phyloP scores from a whole-genome alignment of 2,888 invertebrate genomes.

The Chironomus tentans region DNA sequence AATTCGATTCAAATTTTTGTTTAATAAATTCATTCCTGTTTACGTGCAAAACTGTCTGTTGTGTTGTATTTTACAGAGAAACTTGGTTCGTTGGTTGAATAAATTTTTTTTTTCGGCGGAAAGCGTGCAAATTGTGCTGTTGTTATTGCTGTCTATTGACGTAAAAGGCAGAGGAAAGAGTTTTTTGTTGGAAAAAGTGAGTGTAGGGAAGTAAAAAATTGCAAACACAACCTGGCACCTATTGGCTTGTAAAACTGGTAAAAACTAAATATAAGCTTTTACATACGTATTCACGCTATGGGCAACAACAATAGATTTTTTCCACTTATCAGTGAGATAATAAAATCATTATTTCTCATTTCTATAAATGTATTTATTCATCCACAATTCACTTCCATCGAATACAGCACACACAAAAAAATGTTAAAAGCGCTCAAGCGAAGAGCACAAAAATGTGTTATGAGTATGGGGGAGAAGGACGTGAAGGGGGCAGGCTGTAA shows the following conservation, averaged over 20 bases:
- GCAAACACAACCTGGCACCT: slow-evolving; percentile 19
- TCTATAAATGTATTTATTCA: neutral
- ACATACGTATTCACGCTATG: neutral
- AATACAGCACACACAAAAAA: neutral
- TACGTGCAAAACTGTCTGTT: neutral
- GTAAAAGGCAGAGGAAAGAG: neutral
- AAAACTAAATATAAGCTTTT: neutral
- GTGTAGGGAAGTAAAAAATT: neutral
- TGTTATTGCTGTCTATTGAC: neutral
- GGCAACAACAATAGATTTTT: slow-evolving; percentile 6
- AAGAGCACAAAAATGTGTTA: neutral
- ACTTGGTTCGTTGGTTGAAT: neutral
- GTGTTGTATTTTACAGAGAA: too few species aligned
- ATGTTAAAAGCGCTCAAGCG: neutral
- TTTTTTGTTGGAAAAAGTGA: neutral
- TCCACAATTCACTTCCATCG: neutral
- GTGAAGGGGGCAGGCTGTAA: neutral
- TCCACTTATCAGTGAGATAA: slow-evolving; percentile 15
- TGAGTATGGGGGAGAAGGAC: neutral
- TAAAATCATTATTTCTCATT: slow-evolving; percentile 18
- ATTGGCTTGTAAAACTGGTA: neutral
- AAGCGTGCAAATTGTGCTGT: neutral
- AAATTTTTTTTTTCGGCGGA: neutral
- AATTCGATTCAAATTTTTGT: neutral
- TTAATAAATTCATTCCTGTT: neutral